Base-by-base conservation (phyloP, 1,140 invertebrate genomes). In the Halyomorpha halys region DNA sequence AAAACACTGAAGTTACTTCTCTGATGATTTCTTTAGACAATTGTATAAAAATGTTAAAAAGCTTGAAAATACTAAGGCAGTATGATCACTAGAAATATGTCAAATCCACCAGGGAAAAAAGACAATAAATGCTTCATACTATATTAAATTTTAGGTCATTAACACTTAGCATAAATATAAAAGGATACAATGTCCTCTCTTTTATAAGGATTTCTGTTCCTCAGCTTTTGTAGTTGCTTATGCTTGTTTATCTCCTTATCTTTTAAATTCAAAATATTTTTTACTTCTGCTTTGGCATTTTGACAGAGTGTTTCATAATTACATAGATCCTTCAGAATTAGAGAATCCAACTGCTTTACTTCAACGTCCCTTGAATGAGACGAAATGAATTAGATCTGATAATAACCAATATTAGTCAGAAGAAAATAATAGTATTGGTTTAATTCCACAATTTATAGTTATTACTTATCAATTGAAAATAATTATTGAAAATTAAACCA, bases 261-360 rank as follows among this genome's bases (percentile, higher is more conserved):
- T 23, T 83, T 76, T 0, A 82, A 82, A 49, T 77, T 77, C 68
- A 86, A 83, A 15, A 85, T 86, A 68, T 82, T 80, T 68, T 86
- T 87, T 0, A 89, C 75, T 72, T 87, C 85, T 59, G 86, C 84
- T 25, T 83, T 79, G 0, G 84, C 82, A 67, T 84, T 80, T 70
- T 86, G 86, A 69, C 86, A 90, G 64, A 86, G 82, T 5, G 76
- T 76, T 69, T 86, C 82, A 68, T 89, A 90, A 66, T 85, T 82
- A 8, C 80, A 80, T 62, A 89, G 73, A 62, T 86, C 81, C 23
- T 78, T 74, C 47, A 83, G 73, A 16, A 86, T 79, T 78, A 87
- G 86, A 2, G 79, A 74, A 70, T 89, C 85, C 51, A 89, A 72
- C 25, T 84, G 78, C 68, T 86, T 82, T 13, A 87, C 82, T 73